These are phyloP conservation scores for Otis tarda DNA, from an alignment of 2,113 vertebrate species.

Conservation along the genomic window DNA sequence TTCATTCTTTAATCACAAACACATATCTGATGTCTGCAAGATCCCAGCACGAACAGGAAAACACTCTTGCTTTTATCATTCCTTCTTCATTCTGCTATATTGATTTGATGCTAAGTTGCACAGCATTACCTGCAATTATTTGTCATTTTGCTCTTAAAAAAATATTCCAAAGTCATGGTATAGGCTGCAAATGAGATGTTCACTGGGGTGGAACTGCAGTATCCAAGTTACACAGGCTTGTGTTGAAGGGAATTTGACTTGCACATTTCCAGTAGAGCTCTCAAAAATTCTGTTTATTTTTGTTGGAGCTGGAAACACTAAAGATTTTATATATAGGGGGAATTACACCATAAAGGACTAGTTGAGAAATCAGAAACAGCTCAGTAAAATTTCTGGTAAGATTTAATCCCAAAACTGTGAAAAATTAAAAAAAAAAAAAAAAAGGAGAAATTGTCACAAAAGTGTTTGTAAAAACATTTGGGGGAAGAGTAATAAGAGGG, in stretches of 20 bases:
- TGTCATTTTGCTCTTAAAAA: conserved; percentile 50
- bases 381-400: neutral
- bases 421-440: neutral
- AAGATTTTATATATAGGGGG: neutral
- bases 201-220: neutral
- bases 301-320: neutral
- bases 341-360: neutral
- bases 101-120: conserved; percentile 40
- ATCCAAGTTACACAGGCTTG: neutral
- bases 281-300: neutral
- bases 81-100: neutral
- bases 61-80: neutral
- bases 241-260: neutral
- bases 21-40: neutral
- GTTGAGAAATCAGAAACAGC: neutral
- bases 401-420: neutral
- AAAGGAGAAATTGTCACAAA: neutral
- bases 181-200: conserved; percentile 11
- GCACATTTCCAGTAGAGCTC: neutral
- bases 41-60: neutral
- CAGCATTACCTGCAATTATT: conserved; percentile 60
- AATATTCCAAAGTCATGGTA: neutral
- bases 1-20: neutral
- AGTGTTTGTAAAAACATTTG: neutral
- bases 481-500: neutral